Evolutionary conservation across 1,140 invertebrate species (phyloP).

Genomic region (Manduca sexta): DNA sequence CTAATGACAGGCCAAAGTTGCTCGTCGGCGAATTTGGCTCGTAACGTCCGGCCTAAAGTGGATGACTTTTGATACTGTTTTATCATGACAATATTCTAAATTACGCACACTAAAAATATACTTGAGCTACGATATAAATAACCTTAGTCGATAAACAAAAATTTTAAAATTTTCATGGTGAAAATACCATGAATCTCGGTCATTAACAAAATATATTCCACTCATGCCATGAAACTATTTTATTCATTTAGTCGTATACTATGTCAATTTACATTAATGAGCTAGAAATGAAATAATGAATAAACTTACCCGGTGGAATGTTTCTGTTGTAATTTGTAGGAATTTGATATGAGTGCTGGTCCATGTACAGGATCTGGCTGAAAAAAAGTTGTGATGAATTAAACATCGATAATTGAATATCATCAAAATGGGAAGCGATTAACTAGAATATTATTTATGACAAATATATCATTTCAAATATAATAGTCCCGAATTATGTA

Average conservation of each 20-base stretch:
- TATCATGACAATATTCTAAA: background rate
- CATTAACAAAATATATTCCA: too few relatives aligned
- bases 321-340: slow-evolving; percentile 66
- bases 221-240: too few relatives aligned
- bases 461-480: too few relatives aligned
- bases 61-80: slow-evolving; percentile 29
- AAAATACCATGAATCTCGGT: too few relatives aligned
- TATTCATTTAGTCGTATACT: too few relatives aligned
- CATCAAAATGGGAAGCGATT: background rate
- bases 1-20: slow-evolving; percentile 21
- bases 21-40: slow-evolving; percentile 26
- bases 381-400: slow-evolving; percentile 50
- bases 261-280: too few relatives aligned
- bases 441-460: too few relatives aligned
- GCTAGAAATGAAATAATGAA: background rate
- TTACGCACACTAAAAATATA: slow-evolving; percentile 4
- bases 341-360: slow-evolving; percentile 58
- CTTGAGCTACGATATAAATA: background rate
- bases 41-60: slow-evolving; percentile 57
- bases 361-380: slow-evolving; percentile 71
- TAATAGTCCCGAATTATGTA: too few relatives aligned
- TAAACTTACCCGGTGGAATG: slow-evolving; percentile 62
- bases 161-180: too few relatives aligned
- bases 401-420: slow-evolving; percentile 20
- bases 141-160: too few relatives aligned